These are phyloP conservation scores for Propithecus perrieri DNA, from an alignment of 2,797 vertebrate species.

Conservation along the genomic window DNA sequence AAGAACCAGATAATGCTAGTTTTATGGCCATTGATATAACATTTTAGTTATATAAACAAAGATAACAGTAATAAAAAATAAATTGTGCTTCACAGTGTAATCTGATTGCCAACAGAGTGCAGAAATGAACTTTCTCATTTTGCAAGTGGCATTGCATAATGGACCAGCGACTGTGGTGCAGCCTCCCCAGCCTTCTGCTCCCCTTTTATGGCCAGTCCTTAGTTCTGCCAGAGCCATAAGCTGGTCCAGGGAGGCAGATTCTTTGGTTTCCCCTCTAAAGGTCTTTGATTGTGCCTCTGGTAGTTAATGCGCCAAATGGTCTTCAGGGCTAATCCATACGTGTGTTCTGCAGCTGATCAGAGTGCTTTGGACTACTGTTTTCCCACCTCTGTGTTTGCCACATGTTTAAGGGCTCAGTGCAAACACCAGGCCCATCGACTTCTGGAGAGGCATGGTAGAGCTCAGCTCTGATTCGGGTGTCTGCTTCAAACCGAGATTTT, in stretches of 20 bases:
- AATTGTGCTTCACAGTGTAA: constrained; percentile 71
- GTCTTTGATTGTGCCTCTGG: constrained; percentile 58
- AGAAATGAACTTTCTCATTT: constrained; percentile 43
- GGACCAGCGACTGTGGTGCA: not conserved
- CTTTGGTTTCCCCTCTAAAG: constrained; percentile 28
- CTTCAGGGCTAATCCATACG: not conserved
- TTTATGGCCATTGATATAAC: constrained; percentile 88
- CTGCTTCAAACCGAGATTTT: constrained; percentile 66
- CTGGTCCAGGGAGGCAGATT: not conserved
- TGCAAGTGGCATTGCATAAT: not conserved
- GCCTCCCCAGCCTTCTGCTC: not conserved
- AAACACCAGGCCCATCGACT: constrained; percentile 45
- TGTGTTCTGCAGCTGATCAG: constrained; percentile 31
- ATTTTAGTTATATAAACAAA: constrained; percentile 84
- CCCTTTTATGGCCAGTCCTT: constrained; percentile 55
- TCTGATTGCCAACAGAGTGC: constrained; percentile 50
- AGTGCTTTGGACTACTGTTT: not conserved
- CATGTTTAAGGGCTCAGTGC: constrained; percentile 32
- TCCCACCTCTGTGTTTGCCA: constrained; percentile 40
- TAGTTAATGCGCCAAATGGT: constrained; percentile 56
- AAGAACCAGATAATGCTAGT: constrained; percentile 81
- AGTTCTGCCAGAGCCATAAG: constrained; percentile 30
- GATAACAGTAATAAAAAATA: constrained; percentile 85
- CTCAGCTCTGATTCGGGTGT: constrained; percentile 50
- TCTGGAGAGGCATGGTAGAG: constrained; percentile 30